Percentiles rank a stretch among this genome's conserved stretches.
These are phyloP conservation scores for Heterodera carotae DNA, from an alignment of 1,140 invertebrate species.

Conservation along the genomic window DNA sequence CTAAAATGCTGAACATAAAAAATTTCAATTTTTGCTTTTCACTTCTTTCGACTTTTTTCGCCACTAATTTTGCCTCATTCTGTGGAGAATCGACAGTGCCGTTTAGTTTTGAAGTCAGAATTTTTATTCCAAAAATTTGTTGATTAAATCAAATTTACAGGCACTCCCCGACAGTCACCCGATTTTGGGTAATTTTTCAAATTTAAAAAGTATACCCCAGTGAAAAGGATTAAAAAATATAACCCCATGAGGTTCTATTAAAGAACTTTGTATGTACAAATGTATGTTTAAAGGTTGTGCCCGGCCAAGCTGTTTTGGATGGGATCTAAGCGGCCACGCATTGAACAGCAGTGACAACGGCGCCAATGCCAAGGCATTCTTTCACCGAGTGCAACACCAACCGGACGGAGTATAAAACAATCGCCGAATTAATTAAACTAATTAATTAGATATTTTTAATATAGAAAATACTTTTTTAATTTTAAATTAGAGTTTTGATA, in stretches of 20 bases:
- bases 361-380: conserved; percentile 9
- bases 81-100: conserved; percentile 40
- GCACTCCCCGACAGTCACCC: conserved; percentile 38
- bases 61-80: conserved; percentile 31
- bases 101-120: conserved; percentile 36
- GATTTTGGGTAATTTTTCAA: conserved; percentile 19
- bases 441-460: too few relatives aligned
- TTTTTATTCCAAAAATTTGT: neutral
- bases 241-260: too few relatives aligned
- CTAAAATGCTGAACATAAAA: neutral
- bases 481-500: too few relatives aligned
- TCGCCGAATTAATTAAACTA: too few relatives aligned
- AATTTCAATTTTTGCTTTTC: neutral
- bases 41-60: neutral
- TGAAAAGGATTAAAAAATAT: too few relatives aligned
- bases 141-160: conserved; percentile 13
- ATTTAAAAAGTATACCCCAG: neutral
- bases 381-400: conserved; percentile 49
- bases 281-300: conserved; percentile 35
- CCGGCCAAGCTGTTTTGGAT: conserved; percentile 47
- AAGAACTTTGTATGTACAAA: too few relatives aligned
- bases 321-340: conserved; percentile 31
- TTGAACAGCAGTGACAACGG: neutral
- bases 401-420: conserved; percentile 48
- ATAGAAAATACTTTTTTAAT: too few relatives aligned